Conservation (phyloP, 2,113 vertebrate species). For the Saimiri boliviensis region DNA sequence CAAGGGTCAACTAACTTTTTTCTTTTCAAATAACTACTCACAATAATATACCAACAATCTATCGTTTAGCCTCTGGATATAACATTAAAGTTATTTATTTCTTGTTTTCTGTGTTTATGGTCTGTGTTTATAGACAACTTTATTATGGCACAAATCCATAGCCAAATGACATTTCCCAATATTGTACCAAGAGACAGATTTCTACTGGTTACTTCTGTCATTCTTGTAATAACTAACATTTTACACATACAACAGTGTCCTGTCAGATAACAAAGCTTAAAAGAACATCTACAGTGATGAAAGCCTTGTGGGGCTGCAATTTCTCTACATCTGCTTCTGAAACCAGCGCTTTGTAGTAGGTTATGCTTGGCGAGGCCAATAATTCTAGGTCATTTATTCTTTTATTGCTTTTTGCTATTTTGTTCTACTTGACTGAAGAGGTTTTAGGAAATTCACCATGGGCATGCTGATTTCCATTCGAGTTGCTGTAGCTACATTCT, state of each 20-base stretch:
- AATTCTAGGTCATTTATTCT: constrained; percentile 49
- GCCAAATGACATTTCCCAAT: constrained; percentile 59
- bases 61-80: constrained; percentile 46
- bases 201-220: constrained; percentile 10
- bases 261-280: constrained; percentile 58
- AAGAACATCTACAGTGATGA: constrained; percentile 37
- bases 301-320: constrained; percentile 45
- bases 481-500: not conserved
- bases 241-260: constrained; percentile 41
- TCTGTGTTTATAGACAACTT: constrained; percentile 51
- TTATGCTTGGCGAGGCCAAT: constrained; percentile 44
- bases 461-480: constrained; percentile 1
- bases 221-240: constrained; percentile 45
- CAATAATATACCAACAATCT: not conserved
- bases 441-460: constrained; percentile 2
- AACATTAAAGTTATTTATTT: constrained; percentile 31
- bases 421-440: constrained; percentile 58
- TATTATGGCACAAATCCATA: constrained; percentile 50
- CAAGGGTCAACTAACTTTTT: constrained; percentile 21
- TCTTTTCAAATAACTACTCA: constrained; percentile 26
- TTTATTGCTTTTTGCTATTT: constrained; percentile 56
- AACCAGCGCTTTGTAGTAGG: not conserved
- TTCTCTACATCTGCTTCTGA: constrained; percentile 47
- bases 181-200: constrained; percentile 54
- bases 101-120: constrained; percentile 56